Percentiles rank a stretch among this genome's conserved stretches.
These are phyloP conservation scores for Chanos chanos DNA, from an alignment of 2,797 vertebrate species.

Conservation along the genomic window DNA sequence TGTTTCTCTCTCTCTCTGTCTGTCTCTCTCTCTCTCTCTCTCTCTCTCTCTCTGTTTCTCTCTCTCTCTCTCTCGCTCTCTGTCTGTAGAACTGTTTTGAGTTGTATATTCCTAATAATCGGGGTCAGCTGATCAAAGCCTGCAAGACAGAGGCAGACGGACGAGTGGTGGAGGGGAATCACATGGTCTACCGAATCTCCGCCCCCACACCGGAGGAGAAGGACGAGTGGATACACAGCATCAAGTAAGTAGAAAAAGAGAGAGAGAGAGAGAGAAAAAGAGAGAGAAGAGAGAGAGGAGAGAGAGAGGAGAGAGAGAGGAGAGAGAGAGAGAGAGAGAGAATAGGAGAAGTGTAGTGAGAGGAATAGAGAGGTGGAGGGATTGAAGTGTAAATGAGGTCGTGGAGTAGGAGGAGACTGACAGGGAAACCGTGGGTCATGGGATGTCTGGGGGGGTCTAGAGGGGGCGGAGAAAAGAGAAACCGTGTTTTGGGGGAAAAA, in stretches of 20 bases:
- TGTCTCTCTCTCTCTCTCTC: neutral
- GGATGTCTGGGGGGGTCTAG: too few relatives aligned
- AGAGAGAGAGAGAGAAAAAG: neutral
- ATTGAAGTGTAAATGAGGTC: neutral
- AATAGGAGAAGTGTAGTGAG: neutral
- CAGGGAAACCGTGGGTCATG: too few relatives aligned
- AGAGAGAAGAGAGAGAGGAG: neutral
- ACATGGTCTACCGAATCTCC: conserved; percentile 86
- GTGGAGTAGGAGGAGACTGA: too few relatives aligned
- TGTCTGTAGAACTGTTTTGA: conserved; percentile 87
- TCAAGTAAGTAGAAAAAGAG: conserved; percentile 72
- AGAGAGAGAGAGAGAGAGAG: neutral
- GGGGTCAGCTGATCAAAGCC: conserved; percentile 93
- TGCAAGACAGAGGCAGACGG: conserved; percentile 87
- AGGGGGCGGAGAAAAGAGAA: too few relatives aligned
- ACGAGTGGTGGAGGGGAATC: conserved; percentile 90
- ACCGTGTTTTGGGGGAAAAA: too few relatives aligned
- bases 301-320: neutral
- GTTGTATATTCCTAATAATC: conserved; percentile 92
- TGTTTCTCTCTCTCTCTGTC: neutral
- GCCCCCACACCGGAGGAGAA: conserved; percentile 92
- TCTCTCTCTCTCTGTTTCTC: neutral
- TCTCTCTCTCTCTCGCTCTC: neutral
- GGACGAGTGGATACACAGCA: conserved; percentile 93
- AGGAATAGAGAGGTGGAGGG: neutral